Evolutionary conservation across 2,797 vertebrate species (phyloP).

Genomic region (Scleropages formosus): DNA sequence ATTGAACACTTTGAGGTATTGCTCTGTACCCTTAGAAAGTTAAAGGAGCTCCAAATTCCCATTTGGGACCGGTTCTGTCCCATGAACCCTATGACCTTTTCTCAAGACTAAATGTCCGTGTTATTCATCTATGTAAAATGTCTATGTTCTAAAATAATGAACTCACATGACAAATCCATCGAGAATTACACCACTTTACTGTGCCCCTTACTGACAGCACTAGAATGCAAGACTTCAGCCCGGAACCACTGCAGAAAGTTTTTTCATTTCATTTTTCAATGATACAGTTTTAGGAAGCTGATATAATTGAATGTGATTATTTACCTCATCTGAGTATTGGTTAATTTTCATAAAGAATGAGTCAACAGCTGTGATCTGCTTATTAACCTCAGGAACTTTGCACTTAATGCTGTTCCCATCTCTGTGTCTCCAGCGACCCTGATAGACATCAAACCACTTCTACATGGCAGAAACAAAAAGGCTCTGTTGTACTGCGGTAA

Average conservation of each 20-base stretch:
- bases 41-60: constrained; percentile 8
- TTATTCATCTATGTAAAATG: too few relatives aligned
- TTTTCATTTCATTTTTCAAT: too few relatives aligned
- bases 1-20: not conserved
- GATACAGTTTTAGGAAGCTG: too few relatives aligned
- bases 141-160: too few relatives aligned
- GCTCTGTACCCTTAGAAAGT: constrained; percentile 12
- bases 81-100: too few relatives aligned
- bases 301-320: too few relatives aligned
- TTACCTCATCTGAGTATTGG: too few relatives aligned
- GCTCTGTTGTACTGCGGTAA: too few relatives aligned
- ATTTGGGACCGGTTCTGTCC: not conserved
- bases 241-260: too few relatives aligned
- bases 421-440: not conserved
- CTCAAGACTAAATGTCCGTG: too few relatives aligned
- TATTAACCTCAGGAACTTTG: not conserved
- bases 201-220: not conserved
- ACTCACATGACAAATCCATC: too few relatives aligned
- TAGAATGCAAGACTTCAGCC: not conserved
- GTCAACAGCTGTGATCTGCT: not conserved
- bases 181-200: not conserved
- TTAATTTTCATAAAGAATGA: too few relatives aligned
- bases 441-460: not conserved
- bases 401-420: not conserved
- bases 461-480: not conserved